Percentiles rank a stretch among this genome's conserved stretches.
Conservation (phyloP, 2,797 vertebrate species). For the Coilia nasus region DNA sequence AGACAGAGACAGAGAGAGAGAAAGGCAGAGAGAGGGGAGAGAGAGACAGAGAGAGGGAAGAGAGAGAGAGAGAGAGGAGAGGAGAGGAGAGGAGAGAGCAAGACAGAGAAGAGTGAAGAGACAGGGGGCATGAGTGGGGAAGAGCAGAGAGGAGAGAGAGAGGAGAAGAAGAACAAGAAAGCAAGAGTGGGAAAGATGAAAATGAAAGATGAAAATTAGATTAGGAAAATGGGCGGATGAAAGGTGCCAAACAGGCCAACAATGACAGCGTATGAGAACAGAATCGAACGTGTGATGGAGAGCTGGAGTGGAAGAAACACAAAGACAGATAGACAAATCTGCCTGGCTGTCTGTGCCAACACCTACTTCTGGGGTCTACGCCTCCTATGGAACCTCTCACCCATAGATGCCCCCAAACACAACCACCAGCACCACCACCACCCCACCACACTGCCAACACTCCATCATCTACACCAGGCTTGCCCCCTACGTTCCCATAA, state of each 20-base stretch:
- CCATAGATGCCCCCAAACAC: background rate
- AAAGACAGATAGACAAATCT: background rate
- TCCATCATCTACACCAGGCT: background rate
- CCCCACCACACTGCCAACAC: background rate
- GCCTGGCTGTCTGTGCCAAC: background rate
- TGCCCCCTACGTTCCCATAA: constrained; percentile 32
- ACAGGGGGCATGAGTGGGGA: background rate
- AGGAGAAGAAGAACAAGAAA: background rate
- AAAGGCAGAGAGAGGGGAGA: background rate
- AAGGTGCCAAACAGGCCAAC: background rate
- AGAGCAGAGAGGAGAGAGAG: background rate
- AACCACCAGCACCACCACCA: no score
- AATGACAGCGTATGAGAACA: background rate
- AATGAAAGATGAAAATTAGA: constrained; percentile 13
- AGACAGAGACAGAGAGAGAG: background rate
- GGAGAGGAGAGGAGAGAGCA: no score
- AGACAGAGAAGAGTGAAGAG: background rate
- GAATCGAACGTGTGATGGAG: background rate
- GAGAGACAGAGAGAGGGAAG: constrained; percentile 32
- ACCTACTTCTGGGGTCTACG: background rate
- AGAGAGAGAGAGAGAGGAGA: background rate
- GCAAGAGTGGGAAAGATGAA: background rate
- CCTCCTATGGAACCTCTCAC: background rate
- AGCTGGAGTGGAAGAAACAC: background rate
- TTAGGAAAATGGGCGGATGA: background rate